phyloP scores from a whole-genome alignment of 2,797 vertebrate genomes.

The Hemitrygon akajei region DNA sequence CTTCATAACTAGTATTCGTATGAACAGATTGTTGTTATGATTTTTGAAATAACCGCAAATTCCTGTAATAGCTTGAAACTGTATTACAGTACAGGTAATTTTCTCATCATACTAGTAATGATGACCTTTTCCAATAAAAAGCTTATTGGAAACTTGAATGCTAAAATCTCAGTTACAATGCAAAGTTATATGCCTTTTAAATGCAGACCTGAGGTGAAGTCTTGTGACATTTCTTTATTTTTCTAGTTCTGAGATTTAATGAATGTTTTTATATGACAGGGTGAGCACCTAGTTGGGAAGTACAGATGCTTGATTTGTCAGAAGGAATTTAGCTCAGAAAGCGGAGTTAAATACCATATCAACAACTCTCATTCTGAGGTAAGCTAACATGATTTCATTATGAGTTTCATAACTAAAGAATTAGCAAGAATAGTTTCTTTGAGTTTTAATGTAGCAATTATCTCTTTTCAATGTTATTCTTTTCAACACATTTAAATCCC shows the following conservation, averaged over 20 bases:
- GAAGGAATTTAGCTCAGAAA: slow-evolving; percentile 96
- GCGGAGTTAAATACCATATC: slow-evolving; percentile 96
- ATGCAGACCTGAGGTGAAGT: not conserved
- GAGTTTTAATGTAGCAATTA: not conserved
- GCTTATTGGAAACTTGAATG: not conserved
- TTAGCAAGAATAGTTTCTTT: not conserved
- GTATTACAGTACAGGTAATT: not conserved
- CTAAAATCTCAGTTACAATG: not conserved
- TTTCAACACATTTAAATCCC: not conserved
- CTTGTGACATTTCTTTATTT: not conserved
- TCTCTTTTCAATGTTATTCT: not conserved
- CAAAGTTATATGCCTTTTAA: not conserved
- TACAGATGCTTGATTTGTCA: slow-evolving; percentile 90
- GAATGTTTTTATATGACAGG: slow-evolving; percentile 54
- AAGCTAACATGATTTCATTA: slow-evolving; percentile 42
- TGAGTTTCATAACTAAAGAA: not conserved
- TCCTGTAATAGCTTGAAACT: not conserved
- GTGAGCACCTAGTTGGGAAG: slow-evolving; percentile 81
- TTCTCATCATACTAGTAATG: not conserved
- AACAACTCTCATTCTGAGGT: slow-evolving; percentile 93
- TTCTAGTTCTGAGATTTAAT: not conserved
- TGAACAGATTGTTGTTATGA: not conserved
- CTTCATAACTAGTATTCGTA: not conserved
- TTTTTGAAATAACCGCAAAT: not conserved
- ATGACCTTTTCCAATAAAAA: not conserved